These are phyloP conservation scores for Trisateles emortualis DNA, from an alignment of 2,888 invertebrate genomes.

Conservation along the genomic window DNA sequence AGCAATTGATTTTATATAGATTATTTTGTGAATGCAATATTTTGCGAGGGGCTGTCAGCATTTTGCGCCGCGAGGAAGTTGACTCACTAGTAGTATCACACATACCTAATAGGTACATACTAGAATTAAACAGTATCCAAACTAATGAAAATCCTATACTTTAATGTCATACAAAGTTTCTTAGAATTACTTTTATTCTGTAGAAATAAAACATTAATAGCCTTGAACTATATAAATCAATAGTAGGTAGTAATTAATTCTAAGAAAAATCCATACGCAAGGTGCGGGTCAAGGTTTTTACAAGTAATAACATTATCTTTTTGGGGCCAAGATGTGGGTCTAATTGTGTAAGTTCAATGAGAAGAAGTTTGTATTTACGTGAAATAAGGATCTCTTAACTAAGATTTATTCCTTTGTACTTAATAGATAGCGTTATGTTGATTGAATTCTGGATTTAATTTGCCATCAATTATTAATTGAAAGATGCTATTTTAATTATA, in stretches of 20 bases:
- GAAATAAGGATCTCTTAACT: not conserved
- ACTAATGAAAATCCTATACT: too few species aligned
- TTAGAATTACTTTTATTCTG: not conserved
- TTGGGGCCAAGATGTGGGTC: not conserved
- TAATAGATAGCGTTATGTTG: not conserved
- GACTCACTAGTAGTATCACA: too few species aligned
- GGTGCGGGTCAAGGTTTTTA: constrained; percentile 15
- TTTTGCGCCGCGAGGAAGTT: too few species aligned
- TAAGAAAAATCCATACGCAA: constrained; percentile 21
- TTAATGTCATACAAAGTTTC: not conserved
- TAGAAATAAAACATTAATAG: constrained; percentile 6
- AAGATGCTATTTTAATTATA: too few species aligned
- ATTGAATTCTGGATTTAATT: too few species aligned
- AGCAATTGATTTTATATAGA: too few species aligned
- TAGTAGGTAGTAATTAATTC: constrained; percentile 31
- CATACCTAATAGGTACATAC: too few species aligned
- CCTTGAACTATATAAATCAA: constrained; percentile 40
- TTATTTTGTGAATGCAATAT: too few species aligned
- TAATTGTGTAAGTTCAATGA: not conserved
- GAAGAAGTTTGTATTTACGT: not conserved
- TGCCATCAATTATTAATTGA: too few species aligned
- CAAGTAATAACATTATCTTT: constrained; percentile 8
- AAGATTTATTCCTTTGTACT: not conserved
- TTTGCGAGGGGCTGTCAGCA: too few species aligned
- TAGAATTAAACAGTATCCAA: too few species aligned